These are phyloP conservation scores for Macrosiphum euphorbiae DNA, from an alignment of 2,888 invertebrate species.

Conservation along the genomic window DNA sequence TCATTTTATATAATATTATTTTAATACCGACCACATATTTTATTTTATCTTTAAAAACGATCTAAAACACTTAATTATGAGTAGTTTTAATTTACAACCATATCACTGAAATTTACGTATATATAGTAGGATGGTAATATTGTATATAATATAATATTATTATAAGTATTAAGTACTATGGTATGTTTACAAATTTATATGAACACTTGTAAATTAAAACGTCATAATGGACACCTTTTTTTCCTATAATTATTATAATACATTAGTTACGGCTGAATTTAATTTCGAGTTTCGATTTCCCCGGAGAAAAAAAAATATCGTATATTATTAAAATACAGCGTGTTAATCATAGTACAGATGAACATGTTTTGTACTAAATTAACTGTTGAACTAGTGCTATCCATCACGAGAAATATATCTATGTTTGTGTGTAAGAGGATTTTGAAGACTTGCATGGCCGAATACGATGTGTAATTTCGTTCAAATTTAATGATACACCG, in stretches of 20 bases:
- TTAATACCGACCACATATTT: background rate
- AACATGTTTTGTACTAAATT: slow-evolving; percentile 15
- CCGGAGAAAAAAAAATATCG: background rate
- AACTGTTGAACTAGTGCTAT: slow-evolving; percentile 13
- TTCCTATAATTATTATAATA: slow-evolving; percentile 6
- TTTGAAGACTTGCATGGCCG: background rate
- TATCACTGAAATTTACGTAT: background rate
- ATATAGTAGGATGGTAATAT: background rate
- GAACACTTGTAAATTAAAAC: slow-evolving; percentile 23
- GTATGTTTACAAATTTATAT: background rate
- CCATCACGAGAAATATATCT: background rate
- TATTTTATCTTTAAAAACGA: background rate
- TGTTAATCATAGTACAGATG: background rate
- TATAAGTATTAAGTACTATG: background rate
- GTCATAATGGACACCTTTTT: background rate
- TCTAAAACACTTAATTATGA: slow-evolving; percentile 13
- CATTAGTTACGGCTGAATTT: slow-evolving; percentile 9
- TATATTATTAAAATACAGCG: background rate
- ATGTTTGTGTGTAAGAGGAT: background rate
- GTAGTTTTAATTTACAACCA: slow-evolving; percentile 2
- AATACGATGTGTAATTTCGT: background rate
- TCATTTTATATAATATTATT: background rate
- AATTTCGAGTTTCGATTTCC: background rate
- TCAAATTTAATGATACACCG: slow-evolving; percentile 8
- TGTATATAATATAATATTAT: background rate